A percentile compares a stretch with the other conserved stretches of the same genome.
These are phyloP conservation scores for Leptinotarsa undecemlineata DNA, from an alignment of 1,140 invertebrate species.

Conservation along the genomic window DNA sequence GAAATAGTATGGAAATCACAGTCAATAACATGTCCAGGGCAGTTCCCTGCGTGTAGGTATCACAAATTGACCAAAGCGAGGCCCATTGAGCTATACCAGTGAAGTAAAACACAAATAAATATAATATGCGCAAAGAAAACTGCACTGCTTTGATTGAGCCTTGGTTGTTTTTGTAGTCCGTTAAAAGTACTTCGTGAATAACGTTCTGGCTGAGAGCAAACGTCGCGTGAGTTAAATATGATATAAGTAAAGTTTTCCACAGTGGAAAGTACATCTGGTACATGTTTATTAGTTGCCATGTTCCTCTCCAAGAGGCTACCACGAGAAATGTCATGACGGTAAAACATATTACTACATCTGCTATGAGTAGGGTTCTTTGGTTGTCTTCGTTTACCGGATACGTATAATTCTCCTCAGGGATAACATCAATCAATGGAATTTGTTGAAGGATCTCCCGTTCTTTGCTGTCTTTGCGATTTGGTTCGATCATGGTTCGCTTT, in stretches of 20 bases:
- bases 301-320: conserved; percentile 67
- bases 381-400: too few species aligned
- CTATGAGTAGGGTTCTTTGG: conserved; percentile 6
- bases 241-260: conserved; percentile 57
- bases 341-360: conserved; percentile 70
- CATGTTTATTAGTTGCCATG: conserved; percentile 67
- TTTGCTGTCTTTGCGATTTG: too few species aligned
- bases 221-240: conserved; percentile 55
- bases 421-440: too few species aligned
- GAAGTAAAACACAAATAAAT: conserved; percentile 63
- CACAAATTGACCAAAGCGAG: conserved; percentile 67
- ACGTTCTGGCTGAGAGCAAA: conserved; percentile 59
- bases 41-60: conserved; percentile 46
- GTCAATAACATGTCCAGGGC: background rate
- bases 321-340: conserved; percentile 65
- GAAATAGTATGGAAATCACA: background rate
- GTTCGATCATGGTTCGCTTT: too few species aligned
- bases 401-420: too few species aligned
- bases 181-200: conserved; percentile 55
- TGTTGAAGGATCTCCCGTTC: too few species aligned
- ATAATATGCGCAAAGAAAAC: conserved; percentile 48
- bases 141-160: background rate
- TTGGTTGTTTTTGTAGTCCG: background rate
- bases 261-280: conserved; percentile 58
- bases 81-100: conserved; percentile 66